Conservation (phyloP, 2,797 vertebrate genomes). For the Harpagifer antarcticus region DNA sequence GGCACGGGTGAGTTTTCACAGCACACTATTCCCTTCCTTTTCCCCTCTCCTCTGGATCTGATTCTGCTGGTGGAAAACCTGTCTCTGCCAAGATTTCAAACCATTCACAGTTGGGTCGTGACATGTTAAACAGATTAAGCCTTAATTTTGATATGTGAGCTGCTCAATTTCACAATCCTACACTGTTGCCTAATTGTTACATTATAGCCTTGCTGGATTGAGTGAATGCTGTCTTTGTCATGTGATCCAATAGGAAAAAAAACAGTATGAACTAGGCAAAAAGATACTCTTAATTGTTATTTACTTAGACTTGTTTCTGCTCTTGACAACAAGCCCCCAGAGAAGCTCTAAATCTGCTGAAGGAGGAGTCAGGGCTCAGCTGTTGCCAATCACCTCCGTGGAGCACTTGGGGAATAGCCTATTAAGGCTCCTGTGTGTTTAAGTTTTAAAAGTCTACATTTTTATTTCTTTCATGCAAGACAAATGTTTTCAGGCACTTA, state of each 20-base stretch:
- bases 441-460: constrained; percentile 63
- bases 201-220: constrained; percentile 45
- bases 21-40: constrained; percentile 62
- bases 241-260: constrained; percentile 32
- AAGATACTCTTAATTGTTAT: constrained; percentile 44
- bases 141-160: constrained; percentile 61
- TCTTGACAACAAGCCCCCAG: constrained; percentile 52
- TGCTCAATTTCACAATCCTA: constrained; percentile 42
- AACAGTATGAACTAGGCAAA: constrained; percentile 24
- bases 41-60: constrained; percentile 40
- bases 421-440: constrained; percentile 57
- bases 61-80: constrained; percentile 51
- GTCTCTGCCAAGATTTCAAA: constrained; percentile 46
- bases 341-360: constrained; percentile 37
- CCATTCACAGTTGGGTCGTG: constrained; percentile 41
- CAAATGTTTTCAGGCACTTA: constrained; percentile 60
- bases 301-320: constrained; percentile 54
- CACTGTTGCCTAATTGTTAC: constrained; percentile 48
- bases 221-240: constrained; percentile 57
- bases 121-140: constrained; percentile 65
- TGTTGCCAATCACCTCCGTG: constrained; percentile 69
- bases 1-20: constrained; percentile 94
- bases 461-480: constrained; percentile 68
- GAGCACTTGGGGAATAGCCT: constrained; percentile 50
- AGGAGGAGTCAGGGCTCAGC: constrained; percentile 67